Conservation (phyloP, 2,888 invertebrate genomes). For the Phrixothrix hirtus region DNA sequence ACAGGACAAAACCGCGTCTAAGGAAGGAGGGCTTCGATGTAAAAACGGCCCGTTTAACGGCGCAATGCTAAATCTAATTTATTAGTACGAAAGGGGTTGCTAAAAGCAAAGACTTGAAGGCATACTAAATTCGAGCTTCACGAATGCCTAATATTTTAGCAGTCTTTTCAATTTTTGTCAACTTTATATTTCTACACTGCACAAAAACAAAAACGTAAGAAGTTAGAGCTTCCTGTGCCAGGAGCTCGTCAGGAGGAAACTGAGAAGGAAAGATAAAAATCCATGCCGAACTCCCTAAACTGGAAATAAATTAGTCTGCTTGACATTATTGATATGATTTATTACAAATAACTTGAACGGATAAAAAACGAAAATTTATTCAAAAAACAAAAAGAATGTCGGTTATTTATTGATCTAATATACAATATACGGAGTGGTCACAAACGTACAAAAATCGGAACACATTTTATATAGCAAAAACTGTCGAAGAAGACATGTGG, state of each 20-base stretch:
- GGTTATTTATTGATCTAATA: too few species aligned
- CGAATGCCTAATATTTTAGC: constrained; percentile 21
- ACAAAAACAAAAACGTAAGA: constrained; percentile 31
- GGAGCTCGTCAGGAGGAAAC: constrained; percentile 33
- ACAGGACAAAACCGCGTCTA: constrained; percentile 27
- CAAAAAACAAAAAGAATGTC: neutral
- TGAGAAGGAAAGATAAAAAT: constrained; percentile 32
- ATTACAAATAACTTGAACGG: constrained; percentile 26
- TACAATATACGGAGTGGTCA: too few species aligned
- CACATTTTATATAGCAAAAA: too few species aligned
- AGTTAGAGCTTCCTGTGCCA: constrained; percentile 28
- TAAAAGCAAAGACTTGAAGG: constrained; percentile 15
- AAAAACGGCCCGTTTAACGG: constrained; percentile 31
- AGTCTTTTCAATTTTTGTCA: constrained; percentile 19
- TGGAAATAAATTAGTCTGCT: constrained; percentile 37
- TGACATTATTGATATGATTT: constrained; percentile 38
- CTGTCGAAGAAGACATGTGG: too few species aligned
- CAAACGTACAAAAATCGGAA: too few species aligned
- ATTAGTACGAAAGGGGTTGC: constrained; percentile 27
- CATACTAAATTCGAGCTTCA: constrained; percentile 7
- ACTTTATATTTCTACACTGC: constrained; percentile 11
- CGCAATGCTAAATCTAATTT: constrained; percentile 31
- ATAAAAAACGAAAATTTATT: neutral
- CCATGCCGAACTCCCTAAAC: constrained; percentile 32
- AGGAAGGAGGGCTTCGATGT: constrained; percentile 21